Evolutionary conservation across 2,113 vertebrate species (phyloP).

Genomic region (Oreocharis arfaki): DNA sequence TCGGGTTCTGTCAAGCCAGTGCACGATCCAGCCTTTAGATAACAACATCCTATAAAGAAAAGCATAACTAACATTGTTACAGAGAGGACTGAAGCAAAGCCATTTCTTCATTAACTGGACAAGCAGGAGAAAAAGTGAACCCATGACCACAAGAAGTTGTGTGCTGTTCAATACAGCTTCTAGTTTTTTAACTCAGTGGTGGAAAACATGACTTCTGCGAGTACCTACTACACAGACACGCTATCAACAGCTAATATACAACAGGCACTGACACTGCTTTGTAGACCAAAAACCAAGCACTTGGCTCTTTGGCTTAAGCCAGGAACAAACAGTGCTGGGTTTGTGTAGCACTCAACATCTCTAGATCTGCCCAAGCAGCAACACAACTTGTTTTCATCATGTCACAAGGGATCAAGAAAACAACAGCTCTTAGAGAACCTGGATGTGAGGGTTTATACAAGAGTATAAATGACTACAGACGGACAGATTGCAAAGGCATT

Average conservation of each 20-base stretch:
- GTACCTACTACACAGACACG: neutral
- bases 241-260: neutral
- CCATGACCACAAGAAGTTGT: neutral
- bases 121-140: neutral
- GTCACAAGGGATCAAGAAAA: neutral
- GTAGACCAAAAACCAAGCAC: neutral
- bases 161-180: neutral
- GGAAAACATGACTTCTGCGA: neutral
- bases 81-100: neutral
- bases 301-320: neutral
- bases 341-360: neutral
- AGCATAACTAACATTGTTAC: neutral
- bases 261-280: neutral
- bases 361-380: neutral
- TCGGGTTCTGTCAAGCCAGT: neutral
- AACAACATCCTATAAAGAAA: neutral
- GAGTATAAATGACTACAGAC: neutral
- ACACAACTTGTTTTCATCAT: neutral
- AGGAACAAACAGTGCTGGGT: neutral
- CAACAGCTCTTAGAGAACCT: neutral
- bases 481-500: neutral
- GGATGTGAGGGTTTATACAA: neutral
- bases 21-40: neutral
- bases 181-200: neutral
- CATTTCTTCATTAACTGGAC: neutral